Conservation (phyloP, 1,140 invertebrate species). For the Drosophila burlai region DNA sequence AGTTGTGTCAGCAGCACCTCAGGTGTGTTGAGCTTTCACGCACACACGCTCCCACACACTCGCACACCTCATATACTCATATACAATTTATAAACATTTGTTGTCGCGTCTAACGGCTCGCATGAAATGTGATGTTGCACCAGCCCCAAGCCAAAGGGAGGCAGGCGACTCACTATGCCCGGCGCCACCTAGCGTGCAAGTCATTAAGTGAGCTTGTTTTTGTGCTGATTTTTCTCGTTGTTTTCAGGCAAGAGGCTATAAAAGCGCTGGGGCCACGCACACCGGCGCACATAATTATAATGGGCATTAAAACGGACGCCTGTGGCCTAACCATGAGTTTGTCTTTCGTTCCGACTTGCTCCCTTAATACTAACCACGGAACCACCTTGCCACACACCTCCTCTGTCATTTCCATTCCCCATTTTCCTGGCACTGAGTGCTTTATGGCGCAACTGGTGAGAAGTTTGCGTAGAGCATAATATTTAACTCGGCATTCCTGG, state of each 20-base stretch:
- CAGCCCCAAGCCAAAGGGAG: constrained; percentile 9
- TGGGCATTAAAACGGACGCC: constrained; percentile 73
- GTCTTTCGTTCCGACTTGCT: constrained; percentile 35
- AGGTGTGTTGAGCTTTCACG: constrained; percentile 35
- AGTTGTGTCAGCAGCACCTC: constrained; percentile 66
- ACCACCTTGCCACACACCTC: constrained; percentile 8
- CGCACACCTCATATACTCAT: constrained; percentile 12
- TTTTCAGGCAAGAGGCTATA: constrained; percentile 61
- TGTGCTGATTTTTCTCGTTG: constrained; percentile 66
- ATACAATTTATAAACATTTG: constrained; percentile 59
- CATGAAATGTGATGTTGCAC: constrained; percentile 59
- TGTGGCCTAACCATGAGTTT: constrained; percentile 54
- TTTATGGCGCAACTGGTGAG: constrained; percentile 53
- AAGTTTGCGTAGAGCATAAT: constrained; percentile 16
- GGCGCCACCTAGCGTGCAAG: constrained; percentile 67
- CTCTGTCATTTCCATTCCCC: constrained; percentile 4
- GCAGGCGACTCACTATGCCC: constrained; percentile 16
- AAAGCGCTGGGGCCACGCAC: constrained; percentile 53
- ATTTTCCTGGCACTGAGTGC: constrained; percentile 17
- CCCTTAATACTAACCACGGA: constrained; percentile 23
- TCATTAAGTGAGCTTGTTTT: constrained; percentile 81
- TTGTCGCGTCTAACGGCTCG: constrained; percentile 52
- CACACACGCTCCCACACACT: constrained; percentile 15
- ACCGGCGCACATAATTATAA: constrained; percentile 72
- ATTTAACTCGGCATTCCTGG: constrained; percentile 25